Conservation (phyloP, 2,113 vertebrate genomes). For the Pseudopodoces humilis region DNA sequence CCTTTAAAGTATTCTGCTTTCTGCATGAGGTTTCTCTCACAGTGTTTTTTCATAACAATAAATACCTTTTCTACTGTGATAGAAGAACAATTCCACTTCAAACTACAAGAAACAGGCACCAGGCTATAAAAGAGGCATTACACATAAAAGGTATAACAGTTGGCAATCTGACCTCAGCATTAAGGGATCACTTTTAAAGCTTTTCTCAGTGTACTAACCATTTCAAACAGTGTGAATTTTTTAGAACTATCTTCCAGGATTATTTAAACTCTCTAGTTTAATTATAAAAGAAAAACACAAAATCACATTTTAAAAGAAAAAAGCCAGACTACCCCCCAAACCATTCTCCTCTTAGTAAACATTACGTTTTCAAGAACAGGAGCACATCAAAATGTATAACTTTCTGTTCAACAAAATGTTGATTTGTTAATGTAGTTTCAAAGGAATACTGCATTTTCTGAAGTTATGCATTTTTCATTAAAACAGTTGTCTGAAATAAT, state of each 20-base stretch:
- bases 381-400: not conserved
- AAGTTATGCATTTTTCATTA: not conserved
- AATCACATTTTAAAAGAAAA: not conserved
- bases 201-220: not conserved
- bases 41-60: not conserved
- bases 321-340: fast-evolving
- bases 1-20: not conserved
- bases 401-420: not conserved
- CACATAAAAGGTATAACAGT: not conserved
- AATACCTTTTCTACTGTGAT: not conserved
- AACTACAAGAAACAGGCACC: not conserved
- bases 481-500: not conserved
- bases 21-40: not conserved
- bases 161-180: not conserved
- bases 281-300: not conserved
- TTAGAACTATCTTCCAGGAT: not conserved
- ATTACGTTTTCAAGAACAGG: not conserved
- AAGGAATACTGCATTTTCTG: not conserved
- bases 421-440: not conserved
- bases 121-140: not conserved
- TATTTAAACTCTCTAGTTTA: not conserved
- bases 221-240: not conserved
- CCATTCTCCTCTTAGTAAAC: not conserved
- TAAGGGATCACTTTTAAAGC: not conserved
- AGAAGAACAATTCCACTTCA: not conserved